phyloP scores from a whole-genome alignment of 2,888 invertebrate species.

The Ferrisia virgata region DNA sequence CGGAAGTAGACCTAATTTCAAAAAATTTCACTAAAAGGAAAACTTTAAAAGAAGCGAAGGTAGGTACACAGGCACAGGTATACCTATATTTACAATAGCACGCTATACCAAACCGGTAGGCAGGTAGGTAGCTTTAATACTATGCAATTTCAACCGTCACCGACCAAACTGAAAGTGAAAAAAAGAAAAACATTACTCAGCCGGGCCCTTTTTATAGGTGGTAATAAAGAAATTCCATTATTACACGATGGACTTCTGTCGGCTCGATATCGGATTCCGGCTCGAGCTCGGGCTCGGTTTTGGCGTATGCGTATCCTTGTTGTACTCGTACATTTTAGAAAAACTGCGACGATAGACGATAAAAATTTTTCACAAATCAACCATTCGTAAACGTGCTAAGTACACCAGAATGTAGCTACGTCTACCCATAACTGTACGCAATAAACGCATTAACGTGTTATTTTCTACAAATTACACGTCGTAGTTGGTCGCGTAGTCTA shows the following conservation, averaged over 20 bases:
- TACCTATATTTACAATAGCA: neutral
- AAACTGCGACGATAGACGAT: neutral
- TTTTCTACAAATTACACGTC: neutral
- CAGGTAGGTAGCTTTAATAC: neutral
- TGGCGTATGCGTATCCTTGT: neutral
- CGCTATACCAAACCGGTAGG: too few species aligned
- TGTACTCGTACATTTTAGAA: neutral
- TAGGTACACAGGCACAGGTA: too few species aligned
- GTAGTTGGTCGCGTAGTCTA: neutral
- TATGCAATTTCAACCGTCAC: neutral
- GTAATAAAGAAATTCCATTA: constrained; percentile 3
- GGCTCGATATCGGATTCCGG: neutral
- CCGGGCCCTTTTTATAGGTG: neutral
- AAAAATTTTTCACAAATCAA: neutral
- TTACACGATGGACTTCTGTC: neutral
- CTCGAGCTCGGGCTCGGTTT: neutral
- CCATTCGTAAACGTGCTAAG: neutral
- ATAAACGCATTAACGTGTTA: neutral
- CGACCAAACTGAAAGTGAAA: neutral
- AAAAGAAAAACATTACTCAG: neutral
- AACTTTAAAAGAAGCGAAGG: neutral
- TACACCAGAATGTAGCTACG: neutral
- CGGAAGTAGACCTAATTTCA: neutral
- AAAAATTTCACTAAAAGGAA: neutral
- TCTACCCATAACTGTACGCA: neutral